These are phyloP conservation scores for Callyntrura sp. DNA, from an alignment of 2,888 invertebrate genomes.

Conservation along the genomic window DNA sequence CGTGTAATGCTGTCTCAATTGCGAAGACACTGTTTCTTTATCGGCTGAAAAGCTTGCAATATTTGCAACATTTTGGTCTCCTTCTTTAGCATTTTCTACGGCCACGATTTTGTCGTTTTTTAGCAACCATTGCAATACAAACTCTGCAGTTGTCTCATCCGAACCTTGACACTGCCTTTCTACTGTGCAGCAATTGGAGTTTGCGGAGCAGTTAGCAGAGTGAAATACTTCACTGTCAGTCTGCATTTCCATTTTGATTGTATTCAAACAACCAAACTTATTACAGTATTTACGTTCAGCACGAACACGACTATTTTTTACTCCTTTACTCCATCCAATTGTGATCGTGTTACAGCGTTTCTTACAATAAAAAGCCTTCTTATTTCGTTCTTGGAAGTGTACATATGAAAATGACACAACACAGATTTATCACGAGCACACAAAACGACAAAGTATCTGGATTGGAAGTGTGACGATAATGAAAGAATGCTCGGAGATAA, in stretches of 20 bases:
- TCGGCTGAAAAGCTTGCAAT: neutral
- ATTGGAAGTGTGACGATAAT: too few relatives aligned
- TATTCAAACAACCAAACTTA: conserved; percentile 9
- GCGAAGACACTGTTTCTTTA: neutral
- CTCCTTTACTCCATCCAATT: too few relatives aligned
- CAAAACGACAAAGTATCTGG: too few relatives aligned
- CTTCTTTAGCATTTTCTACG: neutral
- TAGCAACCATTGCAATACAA: conserved; percentile 61
- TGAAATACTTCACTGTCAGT: conserved; percentile 26
- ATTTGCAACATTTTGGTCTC: neutral
- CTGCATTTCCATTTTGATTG: neutral
- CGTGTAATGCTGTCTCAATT: conserved; percentile 54
- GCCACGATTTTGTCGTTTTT: conserved; percentile 55
- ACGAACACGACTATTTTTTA: neutral
- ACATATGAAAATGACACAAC: too few relatives aligned
- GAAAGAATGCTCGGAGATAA: too few relatives aligned
- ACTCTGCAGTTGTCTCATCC: conserved; percentile 14
- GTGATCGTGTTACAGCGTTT: too few relatives aligned
- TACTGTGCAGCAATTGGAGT: neutral
- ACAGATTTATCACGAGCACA: too few relatives aligned
- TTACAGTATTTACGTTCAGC: neutral
- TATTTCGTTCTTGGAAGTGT: too few relatives aligned
- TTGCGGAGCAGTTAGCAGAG: conserved; percentile 3
- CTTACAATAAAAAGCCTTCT: too few relatives aligned
- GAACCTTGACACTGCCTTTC: conserved; percentile 40